A percentile compares a stretch with the other conserved stretches of the same genome.
phyloP scores from a whole-genome alignment of 1,140 invertebrate genomes.

The Drosophila miranda region DNA sequence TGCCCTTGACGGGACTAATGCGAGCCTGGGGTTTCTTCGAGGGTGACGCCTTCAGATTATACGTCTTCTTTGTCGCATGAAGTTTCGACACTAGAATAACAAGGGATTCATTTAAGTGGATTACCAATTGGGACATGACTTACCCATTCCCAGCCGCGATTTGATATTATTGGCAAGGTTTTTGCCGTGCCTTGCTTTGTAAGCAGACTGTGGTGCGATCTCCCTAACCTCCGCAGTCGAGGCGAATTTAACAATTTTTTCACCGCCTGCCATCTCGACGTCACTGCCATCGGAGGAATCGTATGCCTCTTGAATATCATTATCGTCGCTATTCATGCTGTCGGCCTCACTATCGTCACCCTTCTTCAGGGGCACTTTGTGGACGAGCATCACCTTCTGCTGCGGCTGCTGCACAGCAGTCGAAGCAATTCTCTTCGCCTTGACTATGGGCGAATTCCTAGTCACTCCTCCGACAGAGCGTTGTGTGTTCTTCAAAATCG shows the following conservation, averaged over 20 bases:
- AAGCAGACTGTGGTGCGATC: conserved; percentile 58
- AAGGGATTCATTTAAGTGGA: neutral
- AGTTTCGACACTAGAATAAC: conserved; percentile 57
- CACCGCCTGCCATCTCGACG: conserved; percentile 40
- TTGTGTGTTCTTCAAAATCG: conserved; percentile 75
- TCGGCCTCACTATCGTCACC: conserved; percentile 65
- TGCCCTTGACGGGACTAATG: conserved; percentile 63
- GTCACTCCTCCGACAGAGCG: conserved; percentile 29
- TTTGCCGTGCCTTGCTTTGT: conserved; percentile 45
- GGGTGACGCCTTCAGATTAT: conserved; percentile 70
- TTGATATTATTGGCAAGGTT: conserved; percentile 70
- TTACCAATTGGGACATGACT: neutral
- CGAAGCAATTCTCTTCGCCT: conserved; percentile 59
- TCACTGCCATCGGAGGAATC: conserved; percentile 41
- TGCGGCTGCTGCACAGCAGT: conserved; percentile 37
- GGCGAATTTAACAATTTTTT: conserved; percentile 80
- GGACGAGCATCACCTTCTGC: conserved; percentile 79
- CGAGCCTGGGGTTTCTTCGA: conserved; percentile 45
- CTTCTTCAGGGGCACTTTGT: conserved; percentile 75
- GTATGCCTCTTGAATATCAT: conserved; percentile 18
- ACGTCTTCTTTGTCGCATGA: conserved; percentile 70
- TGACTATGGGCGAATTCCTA: conserved; percentile 65
- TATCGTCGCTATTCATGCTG: conserved; percentile 59
- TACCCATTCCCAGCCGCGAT: conserved; percentile 71
- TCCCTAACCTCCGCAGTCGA: conserved; percentile 78